phyloP scores from a whole-genome alignment of 2,888 invertebrate genomes.

The Oscheius sp. region DNA sequence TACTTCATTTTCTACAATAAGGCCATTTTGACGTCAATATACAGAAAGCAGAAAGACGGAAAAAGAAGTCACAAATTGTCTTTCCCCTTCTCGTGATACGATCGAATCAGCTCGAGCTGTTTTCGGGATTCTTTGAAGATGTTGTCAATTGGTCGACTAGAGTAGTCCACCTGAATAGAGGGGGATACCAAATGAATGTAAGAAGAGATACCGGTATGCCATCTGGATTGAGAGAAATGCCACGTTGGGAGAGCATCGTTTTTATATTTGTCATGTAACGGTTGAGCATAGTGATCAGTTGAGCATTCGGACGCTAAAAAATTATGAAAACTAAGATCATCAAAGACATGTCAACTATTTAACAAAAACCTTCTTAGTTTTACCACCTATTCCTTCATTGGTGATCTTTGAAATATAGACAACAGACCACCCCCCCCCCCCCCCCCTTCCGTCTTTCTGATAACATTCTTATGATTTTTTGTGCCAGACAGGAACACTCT shows the following conservation, averaged over 20 bases:
- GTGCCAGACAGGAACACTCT: not conserved
- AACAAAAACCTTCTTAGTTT: no score
- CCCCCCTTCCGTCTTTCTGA: no score
- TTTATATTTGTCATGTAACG: conserved; percentile 1
- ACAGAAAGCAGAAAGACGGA: no score
- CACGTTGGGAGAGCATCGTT: not conserved
- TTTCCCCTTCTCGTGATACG: not conserved
- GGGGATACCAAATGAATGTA: no score
- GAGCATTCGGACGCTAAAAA: conserved; percentile 14
- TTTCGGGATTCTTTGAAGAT: conserved; percentile 14
- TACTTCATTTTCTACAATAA: no score
- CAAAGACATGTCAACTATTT: not conserved
- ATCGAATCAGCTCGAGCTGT: not conserved
- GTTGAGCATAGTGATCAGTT: conserved; percentile 4
- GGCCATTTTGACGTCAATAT: no score
- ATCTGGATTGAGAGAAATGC: not conserved
- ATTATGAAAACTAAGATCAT: not conserved
- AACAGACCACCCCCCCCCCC: no score
- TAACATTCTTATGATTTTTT: not conserved
- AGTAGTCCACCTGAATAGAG: conserved; percentile 23
- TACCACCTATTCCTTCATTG: no score
- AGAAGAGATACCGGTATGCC: conserved; percentile 25
- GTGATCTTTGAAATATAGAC: no score
- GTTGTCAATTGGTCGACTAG: conserved; percentile 13
- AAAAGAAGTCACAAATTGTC: not conserved